Percentiles rank a stretch among this genome's conserved stretches.
These are phyloP conservation scores for Phoenicopterus ruber DNA, from an alignment of 2,113 vertebrate species.

Conservation along the genomic window DNA sequence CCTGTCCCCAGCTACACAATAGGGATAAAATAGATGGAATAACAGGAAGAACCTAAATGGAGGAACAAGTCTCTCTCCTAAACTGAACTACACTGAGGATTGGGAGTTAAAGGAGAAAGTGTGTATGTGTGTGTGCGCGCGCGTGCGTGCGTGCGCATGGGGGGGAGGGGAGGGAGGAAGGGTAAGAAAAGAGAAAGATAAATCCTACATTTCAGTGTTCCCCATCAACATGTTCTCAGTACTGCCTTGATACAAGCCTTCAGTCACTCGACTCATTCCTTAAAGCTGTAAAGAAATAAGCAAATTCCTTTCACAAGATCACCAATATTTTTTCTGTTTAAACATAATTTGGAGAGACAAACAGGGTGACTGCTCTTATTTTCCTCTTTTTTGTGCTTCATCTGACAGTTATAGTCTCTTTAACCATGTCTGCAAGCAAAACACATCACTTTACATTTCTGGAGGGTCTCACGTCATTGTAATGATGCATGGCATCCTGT, in stretches of 20 bases:
- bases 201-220: background rate
- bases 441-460: background rate
- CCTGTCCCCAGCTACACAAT: background rate
- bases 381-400: background rate
- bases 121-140: no score
- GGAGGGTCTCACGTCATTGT: background rate
- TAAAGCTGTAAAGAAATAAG: background rate
- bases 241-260: background rate
- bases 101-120: background rate
- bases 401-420: background rate
- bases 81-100: background rate
- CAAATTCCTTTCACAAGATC: background rate
- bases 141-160: no score
- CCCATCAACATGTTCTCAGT: background rate
- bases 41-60: background rate
- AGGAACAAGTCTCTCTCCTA: background rate
- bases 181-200: background rate
- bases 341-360: background rate
- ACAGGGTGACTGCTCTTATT: background rate
- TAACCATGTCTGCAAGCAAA: constrained; percentile 10
- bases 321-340: background rate
- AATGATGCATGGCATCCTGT: background rate
- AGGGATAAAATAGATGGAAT: background rate
- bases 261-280: background rate
- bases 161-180: accelerated